Base-by-base conservation (phyloP, 2,888 invertebrate genomes). In the Lithophane semibrunnea region DNA sequence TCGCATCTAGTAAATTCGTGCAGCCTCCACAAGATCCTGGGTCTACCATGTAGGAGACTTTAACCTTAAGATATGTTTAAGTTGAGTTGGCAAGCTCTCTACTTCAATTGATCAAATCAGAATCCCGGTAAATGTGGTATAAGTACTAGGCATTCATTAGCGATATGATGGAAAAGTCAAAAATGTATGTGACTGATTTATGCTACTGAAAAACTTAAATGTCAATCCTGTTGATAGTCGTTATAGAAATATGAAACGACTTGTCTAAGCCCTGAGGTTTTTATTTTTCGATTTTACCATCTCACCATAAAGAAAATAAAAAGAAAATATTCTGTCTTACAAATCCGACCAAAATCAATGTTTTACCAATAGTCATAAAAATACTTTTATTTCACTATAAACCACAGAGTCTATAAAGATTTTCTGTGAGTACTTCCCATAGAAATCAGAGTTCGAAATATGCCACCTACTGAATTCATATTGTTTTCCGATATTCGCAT, bases 271-370 rank as follows among this genome's bases (percentile, higher is more conserved):
- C 2, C 29, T 56, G 18, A 2, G 18, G 10, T 29, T 13, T n/a
- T 67, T 77, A 66, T 52, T 75, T 61, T 61, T 76, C 24, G 42
- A 68, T n/a, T 68, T 18, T 8, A 77, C 66, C n/a, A n/a, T 16
- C 2, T 16, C n/a, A n/a, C n/a, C n/a, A n/a, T n/a, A 13, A 7
- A 49, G 5, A 60, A 66, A 1, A 24, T 66, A 12, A 66, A 24
- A 72, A 4, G 0, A 47, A 24, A 52, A 47, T 47, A 63, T 54
- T 49, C 16, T 54, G 24, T 12, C 24, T 24, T 21, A 21, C 4
- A 21, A 63, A 63, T 8, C 9, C n/a, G 0, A 54, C 9, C 7
- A 12, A 42, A 77, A 16, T 44, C 13, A 60, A 61, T 60, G 52
- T 54, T 61, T 54, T 69, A 54, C 1, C 9, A 47, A 54, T 44